A percentile compares a stretch with the other conserved stretches of the same genome.
Conservation (phyloP, 2,888 invertebrate genomes). For the Acrocera orbiculus region DNA sequence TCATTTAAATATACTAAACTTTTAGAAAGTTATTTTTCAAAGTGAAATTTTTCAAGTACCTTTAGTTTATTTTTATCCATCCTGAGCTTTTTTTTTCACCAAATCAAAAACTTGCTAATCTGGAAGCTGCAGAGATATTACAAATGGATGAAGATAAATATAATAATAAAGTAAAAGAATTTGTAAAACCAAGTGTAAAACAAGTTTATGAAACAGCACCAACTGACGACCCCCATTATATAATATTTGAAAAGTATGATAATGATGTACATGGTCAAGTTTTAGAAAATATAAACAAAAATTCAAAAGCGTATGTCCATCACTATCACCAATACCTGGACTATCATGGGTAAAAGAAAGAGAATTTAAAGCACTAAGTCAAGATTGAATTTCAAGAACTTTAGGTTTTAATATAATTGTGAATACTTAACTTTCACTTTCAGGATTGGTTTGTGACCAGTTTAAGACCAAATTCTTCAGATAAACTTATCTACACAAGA, state of each 20-base stretch:
- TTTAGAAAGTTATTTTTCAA: too few relatives aligned
- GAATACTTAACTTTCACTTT: too few relatives aligned
- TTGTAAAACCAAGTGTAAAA: constrained; percentile 51
- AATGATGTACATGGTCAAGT: constrained; percentile 53
- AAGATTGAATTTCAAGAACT: too few relatives aligned
- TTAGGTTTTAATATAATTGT: too few relatives aligned
- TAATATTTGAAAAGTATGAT: constrained; percentile 57
- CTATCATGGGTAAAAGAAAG: constrained; percentile 79
- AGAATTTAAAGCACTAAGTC: constrained; percentile 59
- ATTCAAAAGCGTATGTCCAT: too few relatives aligned
- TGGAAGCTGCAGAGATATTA: constrained; percentile 19
- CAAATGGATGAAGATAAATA: constrained; percentile 51
- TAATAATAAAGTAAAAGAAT: constrained; percentile 48
- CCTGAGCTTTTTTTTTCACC: too few relatives aligned
- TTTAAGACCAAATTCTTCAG: too few relatives aligned
- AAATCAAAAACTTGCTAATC: constrained; percentile 16
- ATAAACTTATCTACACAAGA: too few relatives aligned
- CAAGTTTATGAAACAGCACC: constrained; percentile 58
- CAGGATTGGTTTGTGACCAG: too few relatives aligned
- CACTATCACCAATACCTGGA: constrained; percentile 34
- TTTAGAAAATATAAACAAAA: constrained; percentile 38
- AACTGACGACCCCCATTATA: constrained; percentile 67
- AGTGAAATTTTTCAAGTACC: too few relatives aligned
- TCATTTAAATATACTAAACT: too few relatives aligned
- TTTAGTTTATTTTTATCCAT: constrained; percentile 63